Base-by-base conservation (phyloP, 2,113 vertebrate genomes). In the Eclectus roratus region DNA sequence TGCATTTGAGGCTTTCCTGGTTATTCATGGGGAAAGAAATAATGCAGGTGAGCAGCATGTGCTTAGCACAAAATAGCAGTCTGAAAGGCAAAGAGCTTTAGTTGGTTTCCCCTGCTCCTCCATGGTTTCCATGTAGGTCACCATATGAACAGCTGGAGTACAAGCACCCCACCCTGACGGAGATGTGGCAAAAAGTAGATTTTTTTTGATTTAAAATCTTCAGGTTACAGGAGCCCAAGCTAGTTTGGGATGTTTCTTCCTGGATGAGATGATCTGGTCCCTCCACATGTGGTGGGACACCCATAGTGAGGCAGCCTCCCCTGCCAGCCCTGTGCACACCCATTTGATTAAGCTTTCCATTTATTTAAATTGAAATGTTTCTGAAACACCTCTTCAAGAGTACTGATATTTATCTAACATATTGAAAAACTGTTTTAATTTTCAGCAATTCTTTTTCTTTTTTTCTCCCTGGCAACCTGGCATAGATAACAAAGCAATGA, bases 351-450 rank as follows among this genome's bases (percentile, higher is more conserved):
- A 86, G 64, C 64, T 91, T 47, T 71, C 60, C 9, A 0, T 31
- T 23, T 20, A 35, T 60, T 61, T 3, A 6, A 84, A 87, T 65
- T 74, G 93, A 76, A 82, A 58, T 43, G 44, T 81, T 88, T n/a
- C 74, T 73, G 93, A 52, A 83, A 76, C 77, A 77, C 60, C 93
- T 69, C 85, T 65, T 77, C 68, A n/a, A 37, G 28, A 70, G 68
- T 11, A 27, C 49, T 70, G 92, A 73, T 93, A 91, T 93, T 96
- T 96, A 97, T 93, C 88, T 85, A 89, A 85, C 53, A 23, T 85
- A 95, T 87, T 92, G 93, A 88, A 94, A 94, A 91, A 73, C 70
- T 60, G 60, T 91, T 96, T 89, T 92, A 91, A 97, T 96, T 92
- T 80, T 81, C 39, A 43, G 77, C 63, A 85, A 47, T 85, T 58